These are phyloP conservation scores for Macrophya alboannulata DNA, from an alignment of 2,888 invertebrate species.

Conservation along the genomic window DNA sequence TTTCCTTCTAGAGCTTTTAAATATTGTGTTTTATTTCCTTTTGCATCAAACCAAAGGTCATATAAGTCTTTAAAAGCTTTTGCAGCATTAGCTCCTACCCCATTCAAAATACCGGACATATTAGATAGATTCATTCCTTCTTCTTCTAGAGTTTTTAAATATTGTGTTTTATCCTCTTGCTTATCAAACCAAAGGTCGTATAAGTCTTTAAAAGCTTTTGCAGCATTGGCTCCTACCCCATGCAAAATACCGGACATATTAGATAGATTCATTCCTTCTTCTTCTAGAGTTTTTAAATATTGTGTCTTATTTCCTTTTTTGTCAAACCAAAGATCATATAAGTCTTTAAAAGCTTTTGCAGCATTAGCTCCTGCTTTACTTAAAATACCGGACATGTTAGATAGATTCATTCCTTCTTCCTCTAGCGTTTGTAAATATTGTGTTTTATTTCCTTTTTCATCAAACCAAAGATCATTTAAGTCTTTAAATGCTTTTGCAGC, in stretches of 20 bases:
- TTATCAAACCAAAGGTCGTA: no score
- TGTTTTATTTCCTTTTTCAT: slow-evolving; percentile 64
- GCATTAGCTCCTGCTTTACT: slow-evolving; percentile 65
- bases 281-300: slow-evolving; percentile 35
- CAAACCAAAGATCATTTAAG: slow-evolving; percentile 70
- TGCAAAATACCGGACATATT: slow-evolving; percentile 66
- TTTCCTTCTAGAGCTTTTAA: slow-evolving; percentile 59
- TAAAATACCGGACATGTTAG: slow-evolving; percentile 65
- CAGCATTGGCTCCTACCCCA: slow-evolving; percentile 62
- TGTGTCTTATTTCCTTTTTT: no score
- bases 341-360: slow-evolving; percentile 12
- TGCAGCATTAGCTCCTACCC: slow-evolving; percentile 59
- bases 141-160: background rate
- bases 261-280: slow-evolving; percentile 63
- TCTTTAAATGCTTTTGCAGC: slow-evolving; percentile 69
- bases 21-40: slow-evolving; percentile 38
- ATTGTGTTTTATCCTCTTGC: no score
- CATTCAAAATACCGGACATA: slow-evolving; percentile 62
- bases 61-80: slow-evolving; percentile 65
- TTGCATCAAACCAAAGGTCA: slow-evolving; percentile 56
- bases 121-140: slow-evolving; percentile 50
- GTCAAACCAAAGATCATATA: no score
- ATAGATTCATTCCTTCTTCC: slow-evolving; percentile 63
- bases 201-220: slow-evolving; percentile 64
- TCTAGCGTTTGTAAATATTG: slow-evolving; percentile 62